Conservation (phyloP, 2,888 invertebrate species). For the Entomobrya multifasciata region DNA sequence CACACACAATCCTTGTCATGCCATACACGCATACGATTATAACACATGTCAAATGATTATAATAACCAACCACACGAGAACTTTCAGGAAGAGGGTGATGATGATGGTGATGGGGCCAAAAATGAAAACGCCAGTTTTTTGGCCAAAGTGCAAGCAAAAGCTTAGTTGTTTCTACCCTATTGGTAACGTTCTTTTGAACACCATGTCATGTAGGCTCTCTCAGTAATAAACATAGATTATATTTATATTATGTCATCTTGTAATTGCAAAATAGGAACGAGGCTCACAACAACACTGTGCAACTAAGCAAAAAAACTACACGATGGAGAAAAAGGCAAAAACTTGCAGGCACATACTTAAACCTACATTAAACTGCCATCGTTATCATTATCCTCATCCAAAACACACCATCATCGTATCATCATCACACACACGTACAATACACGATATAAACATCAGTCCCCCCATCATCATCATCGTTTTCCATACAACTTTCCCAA, state of each 20-base stretch:
- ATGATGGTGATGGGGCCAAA: conserved; percentile 41
- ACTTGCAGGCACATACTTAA: background rate
- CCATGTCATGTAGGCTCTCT: background rate
- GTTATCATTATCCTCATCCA: conserved; percentile 15
- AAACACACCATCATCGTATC: too few relatives aligned
- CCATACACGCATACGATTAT: conserved; percentile 29
- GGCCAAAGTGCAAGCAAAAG: background rate
- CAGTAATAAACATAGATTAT: conserved; percentile 46
- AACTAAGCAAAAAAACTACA: too few relatives aligned
- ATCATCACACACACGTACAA: background rate
- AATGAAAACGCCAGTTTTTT: background rate
- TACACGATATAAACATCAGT: too few relatives aligned
- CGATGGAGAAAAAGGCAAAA: background rate
- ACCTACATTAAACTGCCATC: background rate
- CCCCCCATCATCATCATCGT: too few relatives aligned
- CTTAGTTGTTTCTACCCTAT: conserved; percentile 6
- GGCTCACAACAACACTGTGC: too few relatives aligned
- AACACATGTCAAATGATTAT: conserved; percentile 62
- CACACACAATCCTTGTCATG: background rate
- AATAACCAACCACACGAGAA: conserved; percentile 32
- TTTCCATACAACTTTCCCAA: background rate
- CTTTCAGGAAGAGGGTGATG: conserved; percentile 21
- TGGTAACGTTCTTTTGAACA: background rate
- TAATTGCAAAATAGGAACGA: conserved; percentile 56
- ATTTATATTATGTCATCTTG: conserved; percentile 44